These are phyloP conservation scores for Conopomorpha cramerella DNA, from an alignment of 1,140 invertebrate genomes.

Conservation along the genomic window DNA sequence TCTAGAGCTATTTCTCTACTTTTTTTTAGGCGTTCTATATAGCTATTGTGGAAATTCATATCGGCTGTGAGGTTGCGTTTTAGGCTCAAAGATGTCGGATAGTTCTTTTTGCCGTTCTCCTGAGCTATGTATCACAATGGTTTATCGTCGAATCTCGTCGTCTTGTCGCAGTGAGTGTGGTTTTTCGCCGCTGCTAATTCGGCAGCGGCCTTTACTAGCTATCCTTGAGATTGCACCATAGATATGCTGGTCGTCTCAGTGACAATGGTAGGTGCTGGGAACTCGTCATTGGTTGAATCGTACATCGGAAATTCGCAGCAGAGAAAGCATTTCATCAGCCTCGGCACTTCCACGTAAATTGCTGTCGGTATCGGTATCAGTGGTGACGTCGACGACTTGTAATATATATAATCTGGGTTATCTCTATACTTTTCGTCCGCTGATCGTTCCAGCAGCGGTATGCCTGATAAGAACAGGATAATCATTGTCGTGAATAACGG, in stretches of 20 bases:
- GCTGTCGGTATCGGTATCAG: conserved; percentile 84
- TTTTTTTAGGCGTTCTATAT: conserved; percentile 42
- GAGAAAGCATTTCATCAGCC: conserved; percentile 77
- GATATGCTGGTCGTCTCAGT: conserved; percentile 77
- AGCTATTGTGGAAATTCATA: conserved; percentile 47
- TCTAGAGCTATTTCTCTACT: conserved; percentile 41
- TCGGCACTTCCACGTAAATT: conserved; percentile 82
- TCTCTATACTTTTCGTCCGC: conserved; percentile 86
- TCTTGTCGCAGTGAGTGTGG: conserved; percentile 24
- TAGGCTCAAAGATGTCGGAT: conserved; percentile 48
- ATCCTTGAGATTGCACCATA: conserved; percentile 75
- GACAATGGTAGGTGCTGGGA: conserved; percentile 65
- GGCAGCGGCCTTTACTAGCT: conserved; percentile 71
- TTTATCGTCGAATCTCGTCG: conserved; percentile 23
- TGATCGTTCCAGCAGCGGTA: conserved; percentile 82
- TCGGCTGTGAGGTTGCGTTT: conserved; percentile 51
- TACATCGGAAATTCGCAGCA: conserved; percentile 90
- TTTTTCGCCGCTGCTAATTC: conserved; percentile 40
- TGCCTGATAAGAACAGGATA: conserved; percentile 86
- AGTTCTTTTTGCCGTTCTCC: conserved; percentile 31
- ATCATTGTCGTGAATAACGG: conserved; percentile 88
- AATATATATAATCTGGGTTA: conserved; percentile 81
- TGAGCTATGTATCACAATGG: conserved; percentile 52
- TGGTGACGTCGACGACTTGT: conserved; percentile 85
- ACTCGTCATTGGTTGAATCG: conserved; percentile 72